Percentiles rank a stretch among this genome's conserved stretches.
phyloP scores from a whole-genome alignment of 2,797 vertebrate species.

The Buphagus erythrorhynchus region DNA sequence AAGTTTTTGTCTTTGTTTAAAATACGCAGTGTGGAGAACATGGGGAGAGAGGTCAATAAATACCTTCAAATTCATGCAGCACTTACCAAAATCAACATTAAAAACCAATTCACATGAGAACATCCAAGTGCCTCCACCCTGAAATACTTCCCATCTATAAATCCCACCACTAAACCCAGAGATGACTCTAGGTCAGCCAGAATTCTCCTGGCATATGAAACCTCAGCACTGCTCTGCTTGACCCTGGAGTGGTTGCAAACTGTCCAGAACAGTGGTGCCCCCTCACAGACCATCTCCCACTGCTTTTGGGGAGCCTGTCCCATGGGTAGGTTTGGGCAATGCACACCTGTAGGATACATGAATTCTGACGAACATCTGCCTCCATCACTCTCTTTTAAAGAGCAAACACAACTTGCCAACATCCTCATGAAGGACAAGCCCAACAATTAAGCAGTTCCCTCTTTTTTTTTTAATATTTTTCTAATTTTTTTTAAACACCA shows the following conservation, averaged over 20 bases:
- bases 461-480: background rate
- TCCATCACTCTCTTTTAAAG: background rate
- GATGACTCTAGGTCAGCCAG: background rate
- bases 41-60: background rate
- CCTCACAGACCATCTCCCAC: background rate
- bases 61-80: background rate
- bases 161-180: background rate
- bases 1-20: background rate
- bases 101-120: background rate
- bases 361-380: background rate
- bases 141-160: background rate
- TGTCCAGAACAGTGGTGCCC: background rate
- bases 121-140: fast-evolving
- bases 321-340: fast-evolving
- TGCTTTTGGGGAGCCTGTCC: background rate
- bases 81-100: background rate
- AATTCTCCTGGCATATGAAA: fast-evolving
- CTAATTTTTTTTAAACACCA: background rate
- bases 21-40: fast-evolving
- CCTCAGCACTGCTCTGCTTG: background rate
- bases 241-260: background rate
- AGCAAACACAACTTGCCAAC: background rate
- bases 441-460: background rate
- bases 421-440: background rate
- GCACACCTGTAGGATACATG: fast-evolving